phyloP scores from a whole-genome alignment of 2,888 invertebrate genomes.

The Biston stratarius region DNA sequence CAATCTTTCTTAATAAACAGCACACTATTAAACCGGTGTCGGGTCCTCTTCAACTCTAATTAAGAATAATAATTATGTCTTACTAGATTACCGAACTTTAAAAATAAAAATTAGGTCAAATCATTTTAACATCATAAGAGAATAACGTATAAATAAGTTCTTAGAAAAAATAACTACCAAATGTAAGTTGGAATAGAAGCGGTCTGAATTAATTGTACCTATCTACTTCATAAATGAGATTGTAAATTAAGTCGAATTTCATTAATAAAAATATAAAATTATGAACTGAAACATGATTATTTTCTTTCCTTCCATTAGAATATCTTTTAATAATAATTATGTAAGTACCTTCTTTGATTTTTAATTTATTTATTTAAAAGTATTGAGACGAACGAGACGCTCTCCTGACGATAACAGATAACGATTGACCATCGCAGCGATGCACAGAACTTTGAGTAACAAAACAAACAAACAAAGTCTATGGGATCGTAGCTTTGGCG shows the following conservation, averaged over 20 bases:
- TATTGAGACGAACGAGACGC: no score
- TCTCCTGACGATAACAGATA: no score
- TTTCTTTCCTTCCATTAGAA: conserved; percentile 6
- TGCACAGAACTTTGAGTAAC: no score
- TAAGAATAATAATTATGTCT: no score
- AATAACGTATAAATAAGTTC: background rate
- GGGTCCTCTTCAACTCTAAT: no score
- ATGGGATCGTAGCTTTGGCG: no score
- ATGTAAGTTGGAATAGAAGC: conserved; percentile 51
- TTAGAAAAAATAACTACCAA: conserved; percentile 9
- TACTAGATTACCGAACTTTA: background rate
- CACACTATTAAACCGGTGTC: no score
- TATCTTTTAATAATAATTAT: background rate
- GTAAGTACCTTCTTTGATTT: no score
- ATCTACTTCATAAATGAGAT: conserved; percentile 67
- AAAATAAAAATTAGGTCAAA: background rate
- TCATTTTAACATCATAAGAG: background rate
- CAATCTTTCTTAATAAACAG: no score
- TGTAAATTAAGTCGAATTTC: conserved; percentile 82
- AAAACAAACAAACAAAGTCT: no score
- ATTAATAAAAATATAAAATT: conserved; percentile 73
- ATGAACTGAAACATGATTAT: conserved; percentile 37
- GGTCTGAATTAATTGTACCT: conserved; percentile 64
- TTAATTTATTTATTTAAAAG: no score
- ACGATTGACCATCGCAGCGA: no score